These are phyloP conservation scores for Zaprionus bogoriensis DNA, from an alignment of 2,888 invertebrate species.

Conservation along the genomic window DNA sequence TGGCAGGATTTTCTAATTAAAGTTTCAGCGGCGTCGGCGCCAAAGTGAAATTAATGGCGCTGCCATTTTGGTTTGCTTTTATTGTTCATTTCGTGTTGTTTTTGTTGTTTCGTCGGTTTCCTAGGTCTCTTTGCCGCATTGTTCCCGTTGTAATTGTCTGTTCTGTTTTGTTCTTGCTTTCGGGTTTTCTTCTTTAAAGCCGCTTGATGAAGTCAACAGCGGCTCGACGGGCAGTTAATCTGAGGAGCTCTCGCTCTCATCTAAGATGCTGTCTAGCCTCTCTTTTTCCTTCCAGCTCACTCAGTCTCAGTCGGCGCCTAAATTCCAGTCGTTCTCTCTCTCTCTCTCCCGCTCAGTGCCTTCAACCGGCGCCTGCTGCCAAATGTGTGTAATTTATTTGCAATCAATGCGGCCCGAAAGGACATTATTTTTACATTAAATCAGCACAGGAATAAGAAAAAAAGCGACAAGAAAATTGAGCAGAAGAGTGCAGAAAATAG, in stretches of 20 bases:
- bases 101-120: neutral
- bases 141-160: neutral
- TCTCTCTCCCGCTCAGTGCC: neutral
- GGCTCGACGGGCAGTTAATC: slow-evolving; percentile 68
- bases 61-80: slow-evolving; percentile 41
- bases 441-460: slow-evolving; percentile 9
- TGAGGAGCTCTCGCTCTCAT: slow-evolving; percentile 11
- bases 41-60: slow-evolving; percentile 74
- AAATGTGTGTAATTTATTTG: slow-evolving; percentile 74
- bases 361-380: slow-evolving; percentile 21
- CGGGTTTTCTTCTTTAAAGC: slow-evolving; percentile 6
- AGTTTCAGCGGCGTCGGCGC: slow-evolving; percentile 67
- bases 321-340: neutral
- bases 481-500: neutral
- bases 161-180: neutral
- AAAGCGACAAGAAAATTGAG: neutral
- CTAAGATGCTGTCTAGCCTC: neutral
- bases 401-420: slow-evolving; percentile 73
- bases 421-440: slow-evolving; percentile 76
- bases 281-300: neutral
- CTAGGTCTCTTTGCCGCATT: neutral
- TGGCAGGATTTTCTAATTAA: slow-evolving; percentile 72
- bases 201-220: slow-evolving; percentile 63
- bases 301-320: neutral
- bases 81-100: slow-evolving; percentile 5